Evolutionary conservation across 2,797 vertebrate genomes (phyloP).

Genomic region (Mallotus villosus): DNA sequence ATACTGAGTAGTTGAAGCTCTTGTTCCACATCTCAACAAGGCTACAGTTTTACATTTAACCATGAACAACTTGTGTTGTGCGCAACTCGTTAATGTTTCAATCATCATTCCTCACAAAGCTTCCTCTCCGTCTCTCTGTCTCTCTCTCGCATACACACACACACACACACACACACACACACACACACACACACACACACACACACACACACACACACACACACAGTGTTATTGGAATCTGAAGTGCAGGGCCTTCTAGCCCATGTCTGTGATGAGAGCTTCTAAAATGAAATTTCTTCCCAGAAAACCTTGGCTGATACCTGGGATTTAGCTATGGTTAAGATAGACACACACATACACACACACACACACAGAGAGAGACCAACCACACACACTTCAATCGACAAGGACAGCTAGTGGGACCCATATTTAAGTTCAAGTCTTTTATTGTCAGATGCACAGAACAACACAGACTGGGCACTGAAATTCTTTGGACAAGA

Average conservation of each 20-base stretch:
- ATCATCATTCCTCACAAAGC: too few species aligned
- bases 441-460: too few species aligned
- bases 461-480: too few species aligned
- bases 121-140: not conserved
- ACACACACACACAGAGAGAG: not conserved
- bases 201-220: conserved; percentile 29
- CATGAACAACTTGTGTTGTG: too few species aligned
- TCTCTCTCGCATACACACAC: not conserved
- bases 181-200: conserved; percentile 23
- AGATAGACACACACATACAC: conserved; percentile 16
- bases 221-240: conserved; percentile 68
- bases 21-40: too few species aligned
- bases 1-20: too few species aligned
- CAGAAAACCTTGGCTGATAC: conserved; percentile 73
- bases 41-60: too few species aligned
- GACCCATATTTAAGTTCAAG: too few species aligned
- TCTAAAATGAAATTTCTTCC: conserved; percentile 75
- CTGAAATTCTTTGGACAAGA: too few species aligned
- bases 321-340: conserved; percentile 74
- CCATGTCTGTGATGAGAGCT: conserved; percentile 67
- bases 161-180: too few species aligned
- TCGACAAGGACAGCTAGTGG: too few species aligned
- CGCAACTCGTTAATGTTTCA: not conserved
- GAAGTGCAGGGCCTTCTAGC: conserved; percentile 67
- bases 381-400: too few species aligned